phyloP scores from a whole-genome alignment of 2,113 vertebrate species.

The Zosterops hypoxanthus region DNA sequence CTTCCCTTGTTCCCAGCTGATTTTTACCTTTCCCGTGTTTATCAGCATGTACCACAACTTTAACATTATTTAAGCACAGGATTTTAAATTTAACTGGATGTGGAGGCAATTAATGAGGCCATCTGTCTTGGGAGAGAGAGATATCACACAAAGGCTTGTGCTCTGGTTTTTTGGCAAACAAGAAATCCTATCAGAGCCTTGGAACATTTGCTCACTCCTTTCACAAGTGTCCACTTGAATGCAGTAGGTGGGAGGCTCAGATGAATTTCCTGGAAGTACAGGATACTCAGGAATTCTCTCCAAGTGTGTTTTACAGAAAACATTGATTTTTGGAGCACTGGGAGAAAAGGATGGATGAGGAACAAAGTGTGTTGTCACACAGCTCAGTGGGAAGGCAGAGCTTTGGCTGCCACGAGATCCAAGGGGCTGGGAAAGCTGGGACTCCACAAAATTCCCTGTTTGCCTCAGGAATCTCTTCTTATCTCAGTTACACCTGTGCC shows the following conservation, averaged over 20 bases:
- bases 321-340: not conserved
- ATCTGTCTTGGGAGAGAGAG: slow-evolving; percentile 79
- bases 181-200: slow-evolving; percentile 47
- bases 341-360: not conserved
- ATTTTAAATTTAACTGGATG: slow-evolving; percentile 78
- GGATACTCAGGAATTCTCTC: slow-evolving; percentile 15
- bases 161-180: slow-evolving; percentile 66
- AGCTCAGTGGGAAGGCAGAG: not conserved
- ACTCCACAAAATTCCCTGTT: not conserved
- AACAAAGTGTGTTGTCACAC: not conserved
- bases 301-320: slow-evolving; percentile 48
- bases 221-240: slow-evolving; percentile 16
- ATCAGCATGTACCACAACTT: slow-evolving; percentile 52
- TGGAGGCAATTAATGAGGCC: slow-evolving; percentile 83
- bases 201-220: not conserved
- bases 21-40: slow-evolving; percentile 43
- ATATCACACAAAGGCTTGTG: slow-evolving; percentile 66
- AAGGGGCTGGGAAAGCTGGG: not conserved
- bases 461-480: not conserved
- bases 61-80: slow-evolving; percentile 71
- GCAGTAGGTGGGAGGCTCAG: slow-evolving; percentile 57
- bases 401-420: not conserved
- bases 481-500: not conserved
- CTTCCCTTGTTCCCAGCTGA: not conserved
- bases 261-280: slow-evolving; percentile 22